A percentile compares a stretch with the other conserved stretches of the same genome.
Conservation (phyloP, 2,888 invertebrate species). For the Rutpela maculata region DNA sequence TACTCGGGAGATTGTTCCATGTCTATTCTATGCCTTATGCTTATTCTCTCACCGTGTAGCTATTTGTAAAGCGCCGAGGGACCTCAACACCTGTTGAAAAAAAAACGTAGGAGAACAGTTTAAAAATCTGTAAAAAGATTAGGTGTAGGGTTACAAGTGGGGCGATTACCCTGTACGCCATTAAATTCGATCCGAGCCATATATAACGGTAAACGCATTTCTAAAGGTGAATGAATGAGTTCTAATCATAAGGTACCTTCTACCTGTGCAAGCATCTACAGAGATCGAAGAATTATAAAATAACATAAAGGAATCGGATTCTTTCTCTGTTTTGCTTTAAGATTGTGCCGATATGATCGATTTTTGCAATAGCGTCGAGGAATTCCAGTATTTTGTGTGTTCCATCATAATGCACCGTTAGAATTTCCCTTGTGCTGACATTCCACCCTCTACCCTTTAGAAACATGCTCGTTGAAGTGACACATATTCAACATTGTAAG, state of each 20-base stretch:
- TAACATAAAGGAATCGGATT: background rate
- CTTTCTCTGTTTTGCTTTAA: background rate
- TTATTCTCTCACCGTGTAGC: background rate
- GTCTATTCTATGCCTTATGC: too few species aligned
- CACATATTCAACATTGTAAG: background rate
- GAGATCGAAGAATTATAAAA: background rate
- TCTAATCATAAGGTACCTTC: background rate
- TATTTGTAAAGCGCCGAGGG: background rate
- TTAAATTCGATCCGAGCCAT: background rate
- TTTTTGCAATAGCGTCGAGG: background rate
- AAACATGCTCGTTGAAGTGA: constrained; percentile 7
- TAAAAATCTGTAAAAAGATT: background rate
- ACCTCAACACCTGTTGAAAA: constrained; percentile 7
- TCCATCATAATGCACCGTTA: constrained; percentile 16
- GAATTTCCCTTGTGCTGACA: background rate
- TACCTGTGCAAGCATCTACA: constrained; percentile 19
- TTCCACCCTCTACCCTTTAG: constrained; percentile 4
- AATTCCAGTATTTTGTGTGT: background rate
- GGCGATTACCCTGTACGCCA: background rate
- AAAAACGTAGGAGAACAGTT: background rate
- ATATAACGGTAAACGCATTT: background rate
- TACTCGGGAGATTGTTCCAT: too few species aligned
- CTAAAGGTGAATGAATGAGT: background rate
- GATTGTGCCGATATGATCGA: constrained; percentile 10
- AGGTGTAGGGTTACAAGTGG: constrained; percentile 7